These are phyloP conservation scores for Xyrauchen texanus DNA, from an alignment of 2,113 vertebrate species.

Conservation along the genomic window DNA sequence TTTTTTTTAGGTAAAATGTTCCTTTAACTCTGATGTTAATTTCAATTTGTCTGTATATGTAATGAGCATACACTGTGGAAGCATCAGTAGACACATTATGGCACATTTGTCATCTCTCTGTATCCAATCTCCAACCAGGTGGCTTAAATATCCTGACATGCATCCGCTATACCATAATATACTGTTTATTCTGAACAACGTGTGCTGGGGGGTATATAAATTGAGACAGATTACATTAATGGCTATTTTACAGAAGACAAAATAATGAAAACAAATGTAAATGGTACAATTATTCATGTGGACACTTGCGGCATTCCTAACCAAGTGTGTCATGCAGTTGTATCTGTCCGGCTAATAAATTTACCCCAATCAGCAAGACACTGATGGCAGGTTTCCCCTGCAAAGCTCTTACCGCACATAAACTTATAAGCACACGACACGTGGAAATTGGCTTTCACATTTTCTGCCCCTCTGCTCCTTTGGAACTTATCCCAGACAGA, in stretches of 20 bases:
- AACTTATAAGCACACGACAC: constrained; percentile 64
- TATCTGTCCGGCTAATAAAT: constrained; percentile 69
- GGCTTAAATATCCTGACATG: constrained; percentile 36
- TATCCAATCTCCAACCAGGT: constrained; percentile 25
- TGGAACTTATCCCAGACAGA: constrained; percentile 61
- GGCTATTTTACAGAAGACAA: constrained; percentile 58
- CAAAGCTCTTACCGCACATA: constrained; percentile 60
- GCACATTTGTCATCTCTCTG: constrained; percentile 23
- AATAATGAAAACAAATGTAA: constrained; percentile 49
- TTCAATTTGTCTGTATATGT: constrained; percentile 16
- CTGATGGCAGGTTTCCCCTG: constrained; percentile 46
- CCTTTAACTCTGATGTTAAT: not conserved
- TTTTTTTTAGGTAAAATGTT: too few species aligned
- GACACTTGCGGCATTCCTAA: constrained; percentile 62
- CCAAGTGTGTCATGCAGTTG: constrained; percentile 63
- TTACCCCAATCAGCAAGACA: constrained; percentile 51
- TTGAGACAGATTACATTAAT: constrained; percentile 53
- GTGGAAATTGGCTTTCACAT: constrained; percentile 60
- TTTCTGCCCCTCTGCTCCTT: constrained; percentile 46
- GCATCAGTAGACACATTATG: constrained; percentile 22
- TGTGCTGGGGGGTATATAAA: constrained; percentile 42
- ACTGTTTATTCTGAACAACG: constrained; percentile 35
- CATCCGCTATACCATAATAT: constrained; percentile 27
- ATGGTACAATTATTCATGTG: constrained; percentile 14
- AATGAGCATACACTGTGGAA: constrained; percentile 19